Evolutionary conservation across 2,888 invertebrate species (phyloP).

Genomic region (Pegoplata infirma): DNA sequence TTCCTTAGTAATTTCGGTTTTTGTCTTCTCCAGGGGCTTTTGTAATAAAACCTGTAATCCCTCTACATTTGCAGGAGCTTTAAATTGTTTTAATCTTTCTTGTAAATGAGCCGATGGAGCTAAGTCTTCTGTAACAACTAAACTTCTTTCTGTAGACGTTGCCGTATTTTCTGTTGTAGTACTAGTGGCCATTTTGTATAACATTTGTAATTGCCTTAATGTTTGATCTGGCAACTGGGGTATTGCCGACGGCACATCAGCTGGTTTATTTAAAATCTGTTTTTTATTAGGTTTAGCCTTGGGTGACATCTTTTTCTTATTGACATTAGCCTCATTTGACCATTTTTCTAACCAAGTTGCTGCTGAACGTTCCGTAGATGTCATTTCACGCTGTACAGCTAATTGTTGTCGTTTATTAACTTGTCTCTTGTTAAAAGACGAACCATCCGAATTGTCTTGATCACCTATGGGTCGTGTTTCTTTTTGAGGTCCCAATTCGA

Average conservation of each 20-base stretch:
- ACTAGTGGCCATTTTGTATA: constrained; percentile 75
- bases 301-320: constrained; percentile 44
- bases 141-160: constrained; percentile 63
- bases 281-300: constrained; percentile 37
- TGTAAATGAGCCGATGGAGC: constrained; percentile 28
- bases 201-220: constrained; percentile 74
- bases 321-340: constrained; percentile 78
- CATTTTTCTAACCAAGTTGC: constrained; percentile 81
- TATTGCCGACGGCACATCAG: constrained; percentile 66
- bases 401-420: constrained; percentile 69
- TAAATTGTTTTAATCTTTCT: constrained; percentile 41
- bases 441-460: constrained; percentile 67
- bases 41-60: constrained; percentile 39
- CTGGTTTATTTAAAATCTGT: constrained; percentile 8
- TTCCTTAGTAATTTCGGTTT: constrained; percentile 80
- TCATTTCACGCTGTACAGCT: constrained; percentile 75
- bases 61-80: constrained; percentile 33
- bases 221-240: constrained; percentile 78
- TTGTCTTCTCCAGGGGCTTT: constrained; percentile 72
- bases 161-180: constrained; percentile 15
- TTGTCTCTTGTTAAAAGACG: constrained; percentile 75
- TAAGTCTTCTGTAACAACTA: constrained; percentile 58
- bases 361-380: constrained; percentile 68
- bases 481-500: constrained; percentile 88
- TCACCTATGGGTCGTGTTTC: constrained; percentile 84